phyloP scores from a whole-genome alignment of 2,113 vertebrate genomes.

The Lutjanus erythropterus region DNA sequence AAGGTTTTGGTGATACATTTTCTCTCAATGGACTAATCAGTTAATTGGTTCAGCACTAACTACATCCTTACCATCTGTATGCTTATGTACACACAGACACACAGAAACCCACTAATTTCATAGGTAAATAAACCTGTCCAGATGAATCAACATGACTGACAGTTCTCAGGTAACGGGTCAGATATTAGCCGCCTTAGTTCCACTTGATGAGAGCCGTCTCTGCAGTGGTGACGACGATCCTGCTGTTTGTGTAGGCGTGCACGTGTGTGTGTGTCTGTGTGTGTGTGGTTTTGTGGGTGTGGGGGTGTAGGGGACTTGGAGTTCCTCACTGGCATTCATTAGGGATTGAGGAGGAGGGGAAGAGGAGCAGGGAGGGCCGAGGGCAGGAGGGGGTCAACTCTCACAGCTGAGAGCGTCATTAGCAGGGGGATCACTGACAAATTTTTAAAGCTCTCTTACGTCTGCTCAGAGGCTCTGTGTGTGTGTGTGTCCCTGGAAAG shows the following conservation, averaged over 20 bases:
- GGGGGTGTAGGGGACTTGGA: constrained; percentile 25
- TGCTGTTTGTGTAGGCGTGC: constrained; percentile 27
- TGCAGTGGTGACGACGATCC: constrained; percentile 28
- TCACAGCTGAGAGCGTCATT: constrained; percentile 79
- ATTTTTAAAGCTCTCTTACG: constrained; percentile 67
- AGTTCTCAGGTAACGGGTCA: constrained; percentile 71
- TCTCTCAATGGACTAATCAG: background rate
- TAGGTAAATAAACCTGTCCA: constrained; percentile 57
- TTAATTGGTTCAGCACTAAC: background rate
- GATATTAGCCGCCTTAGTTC: constrained; percentile 49
- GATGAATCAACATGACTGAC: constrained; percentile 66
- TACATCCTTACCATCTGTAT: constrained; percentile 10
- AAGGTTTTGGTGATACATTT: background rate
- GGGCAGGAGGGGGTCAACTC: constrained; percentile 75
- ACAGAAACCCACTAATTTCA: constrained; percentile 25
- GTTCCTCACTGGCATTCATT: constrained; percentile 74
- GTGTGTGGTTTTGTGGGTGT: constrained; percentile 3
- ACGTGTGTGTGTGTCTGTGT: constrained; percentile 30
- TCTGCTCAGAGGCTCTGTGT: constrained; percentile 29
- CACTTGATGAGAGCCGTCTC: constrained; percentile 50
- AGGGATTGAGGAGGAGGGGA: constrained; percentile 45
- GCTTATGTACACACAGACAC: constrained; percentile 4
- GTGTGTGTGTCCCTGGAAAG: constrained; percentile 5
- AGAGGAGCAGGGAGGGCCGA: constrained; percentile 38
- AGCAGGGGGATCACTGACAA: constrained; percentile 75